These are phyloP conservation scores for Buathra laborator DNA, from an alignment of 2,888 invertebrate species.

Conservation along the genomic window DNA sequence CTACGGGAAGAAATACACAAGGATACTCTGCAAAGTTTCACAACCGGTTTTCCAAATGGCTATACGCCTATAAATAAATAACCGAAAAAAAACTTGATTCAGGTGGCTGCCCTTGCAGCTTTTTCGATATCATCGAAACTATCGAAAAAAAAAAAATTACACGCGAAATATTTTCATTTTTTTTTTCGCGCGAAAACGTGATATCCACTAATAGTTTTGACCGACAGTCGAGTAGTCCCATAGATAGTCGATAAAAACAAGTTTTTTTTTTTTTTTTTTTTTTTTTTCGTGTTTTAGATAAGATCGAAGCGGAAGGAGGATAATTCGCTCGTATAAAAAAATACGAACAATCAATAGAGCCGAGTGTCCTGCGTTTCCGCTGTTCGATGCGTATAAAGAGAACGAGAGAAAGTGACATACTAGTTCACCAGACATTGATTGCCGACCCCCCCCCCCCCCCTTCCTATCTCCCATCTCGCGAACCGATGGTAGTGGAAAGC, in stretches of 20 bases:
- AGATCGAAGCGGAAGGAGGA: not conserved
- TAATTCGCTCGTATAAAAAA: not conserved
- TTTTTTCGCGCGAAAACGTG: too few relatives aligned
- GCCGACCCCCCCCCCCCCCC: too few relatives aligned
- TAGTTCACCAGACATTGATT: not conserved
- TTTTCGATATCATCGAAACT: too few relatives aligned
- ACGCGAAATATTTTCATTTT: too few relatives aligned
- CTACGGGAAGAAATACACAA: too few relatives aligned
- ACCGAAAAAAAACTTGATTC: too few relatives aligned
- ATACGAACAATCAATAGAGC: conserved; percentile 43
- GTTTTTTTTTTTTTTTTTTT: not conserved
- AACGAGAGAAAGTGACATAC: conserved; percentile 43
- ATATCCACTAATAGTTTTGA: not conserved
- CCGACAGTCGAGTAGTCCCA: not conserved
- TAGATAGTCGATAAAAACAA: not conserved
- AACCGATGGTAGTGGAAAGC: conserved; percentile 43
- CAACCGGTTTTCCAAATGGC: too few relatives aligned
- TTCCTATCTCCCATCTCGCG: too few relatives aligned
- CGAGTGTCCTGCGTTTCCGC: not conserved
- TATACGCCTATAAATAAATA: too few relatives aligned
- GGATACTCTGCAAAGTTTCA: too few relatives aligned
- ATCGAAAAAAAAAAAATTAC: too few relatives aligned
- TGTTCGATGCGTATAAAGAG: conserved; percentile 1
- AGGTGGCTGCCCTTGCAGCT: too few relatives aligned
- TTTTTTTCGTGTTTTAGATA: not conserved